Conservation (phyloP, 2,113 vertebrate species). For the Varanus komodoensis region DNA sequence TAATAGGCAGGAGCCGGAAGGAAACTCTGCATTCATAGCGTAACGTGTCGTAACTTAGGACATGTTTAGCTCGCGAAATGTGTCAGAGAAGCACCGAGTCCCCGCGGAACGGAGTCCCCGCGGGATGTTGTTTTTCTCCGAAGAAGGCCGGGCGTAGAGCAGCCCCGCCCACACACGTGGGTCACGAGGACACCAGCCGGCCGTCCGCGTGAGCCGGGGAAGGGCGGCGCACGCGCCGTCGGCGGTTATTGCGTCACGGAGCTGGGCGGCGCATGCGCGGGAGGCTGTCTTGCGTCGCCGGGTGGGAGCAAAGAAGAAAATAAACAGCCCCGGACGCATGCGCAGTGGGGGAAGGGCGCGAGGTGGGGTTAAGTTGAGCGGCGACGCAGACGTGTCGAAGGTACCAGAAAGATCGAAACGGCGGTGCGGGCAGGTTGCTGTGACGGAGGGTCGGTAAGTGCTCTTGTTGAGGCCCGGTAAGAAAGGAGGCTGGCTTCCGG, state of each 20-base stretch:
- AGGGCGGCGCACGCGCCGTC: not conserved
- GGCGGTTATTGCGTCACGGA: accelerated
- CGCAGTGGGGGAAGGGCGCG: constrained; percentile 7
- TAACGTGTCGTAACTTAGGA: too few species aligned
- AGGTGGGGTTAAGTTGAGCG: constrained; percentile 22
- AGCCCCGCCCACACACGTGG: not conserved
- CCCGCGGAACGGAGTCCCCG: constrained; percentile 21
- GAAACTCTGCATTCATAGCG: not conserved
- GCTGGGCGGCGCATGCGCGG: not conserved
- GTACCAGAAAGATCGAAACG: constrained; percentile 71
- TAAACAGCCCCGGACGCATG: not conserved
- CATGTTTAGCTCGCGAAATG: too few species aligned
- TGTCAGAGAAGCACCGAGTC: too few species aligned
- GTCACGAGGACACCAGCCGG: not conserved
- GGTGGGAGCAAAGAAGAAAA: not conserved
- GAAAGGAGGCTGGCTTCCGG: not conserved
- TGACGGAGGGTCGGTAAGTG: not conserved
- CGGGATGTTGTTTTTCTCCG: constrained; percentile 17
- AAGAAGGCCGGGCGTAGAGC: not conserved
- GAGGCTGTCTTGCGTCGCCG: not conserved
- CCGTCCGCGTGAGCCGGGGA: not conserved
- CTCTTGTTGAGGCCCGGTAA: not conserved
- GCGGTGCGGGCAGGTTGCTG: not conserved
- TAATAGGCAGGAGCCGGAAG: too few species aligned
- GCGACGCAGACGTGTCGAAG: constrained; percentile 71